phyloP scores from a whole-genome alignment of 2,888 invertebrate genomes.

The Ochropacha duplaris region DNA sequence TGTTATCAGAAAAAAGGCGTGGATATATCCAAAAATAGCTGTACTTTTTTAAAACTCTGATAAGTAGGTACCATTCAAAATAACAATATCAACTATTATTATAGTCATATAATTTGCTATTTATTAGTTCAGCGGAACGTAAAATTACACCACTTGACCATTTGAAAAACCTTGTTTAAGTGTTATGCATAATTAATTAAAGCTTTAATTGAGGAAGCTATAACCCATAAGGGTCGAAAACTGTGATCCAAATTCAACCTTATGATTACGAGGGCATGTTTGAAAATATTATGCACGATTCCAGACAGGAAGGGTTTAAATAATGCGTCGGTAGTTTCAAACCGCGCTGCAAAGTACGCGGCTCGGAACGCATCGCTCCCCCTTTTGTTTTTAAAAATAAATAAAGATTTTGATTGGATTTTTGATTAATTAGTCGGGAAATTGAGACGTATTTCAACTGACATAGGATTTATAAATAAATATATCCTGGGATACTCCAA shows the following conservation, averaged over 20 bases:
- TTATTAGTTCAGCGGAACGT: slow-evolving; percentile 11
- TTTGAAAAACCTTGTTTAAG: not conserved
- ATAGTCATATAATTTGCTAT: slow-evolving; percentile 2
- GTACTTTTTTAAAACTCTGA: too few relatives aligned
- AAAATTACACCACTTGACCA: slow-evolving; percentile 6
- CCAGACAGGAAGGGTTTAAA: slow-evolving; percentile 37
- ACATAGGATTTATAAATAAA: not conserved
- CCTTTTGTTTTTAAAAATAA: slow-evolving; percentile 54
- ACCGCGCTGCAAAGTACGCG: slow-evolving; percentile 39
- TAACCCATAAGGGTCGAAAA: not conserved
- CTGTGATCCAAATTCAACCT: not conserved
- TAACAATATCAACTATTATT: too few relatives aligned
- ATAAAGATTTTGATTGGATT: slow-evolving; percentile 59
- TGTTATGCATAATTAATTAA: slow-evolving; percentile 3
- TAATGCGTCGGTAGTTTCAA: slow-evolving; percentile 51
- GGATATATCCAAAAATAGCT: too few relatives aligned
- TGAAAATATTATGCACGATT: slow-evolving; percentile 9
- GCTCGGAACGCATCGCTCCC: slow-evolving; percentile 28
- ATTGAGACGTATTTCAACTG: slow-evolving; percentile 21
- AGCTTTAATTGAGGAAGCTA: not conserved
- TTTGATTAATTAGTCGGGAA: slow-evolving; percentile 51
- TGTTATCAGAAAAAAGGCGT: too few relatives aligned
- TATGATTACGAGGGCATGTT: slow-evolving; percentile 6
- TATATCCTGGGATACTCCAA: too few relatives aligned
- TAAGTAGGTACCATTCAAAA: too few relatives aligned